These are phyloP conservation scores for Ochotona curzoniae DNA, from an alignment of 2,113 vertebrate genomes.

Conservation along the genomic window DNA sequence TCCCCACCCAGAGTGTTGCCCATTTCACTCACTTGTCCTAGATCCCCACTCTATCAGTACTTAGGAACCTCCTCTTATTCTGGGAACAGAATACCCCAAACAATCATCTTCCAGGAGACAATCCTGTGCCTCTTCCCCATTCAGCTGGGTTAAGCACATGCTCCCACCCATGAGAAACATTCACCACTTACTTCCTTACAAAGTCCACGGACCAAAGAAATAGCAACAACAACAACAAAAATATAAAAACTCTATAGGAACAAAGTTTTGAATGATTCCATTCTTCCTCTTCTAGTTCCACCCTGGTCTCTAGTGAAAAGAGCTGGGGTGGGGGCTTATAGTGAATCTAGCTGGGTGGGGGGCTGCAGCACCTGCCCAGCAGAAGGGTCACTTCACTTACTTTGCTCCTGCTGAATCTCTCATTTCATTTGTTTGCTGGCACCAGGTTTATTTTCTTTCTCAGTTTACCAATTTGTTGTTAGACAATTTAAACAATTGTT, in stretches of 20 bases:
- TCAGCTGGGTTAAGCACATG: background rate
- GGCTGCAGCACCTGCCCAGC: accelerated
- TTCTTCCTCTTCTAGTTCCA: constrained; percentile 5
- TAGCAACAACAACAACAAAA: background rate
- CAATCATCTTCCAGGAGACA: background rate
- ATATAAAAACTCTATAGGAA: background rate
- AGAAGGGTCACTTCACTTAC: background rate
- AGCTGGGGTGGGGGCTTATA: background rate
- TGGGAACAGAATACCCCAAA: background rate
- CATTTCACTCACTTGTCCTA: no score
- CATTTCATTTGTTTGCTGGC: background rate
- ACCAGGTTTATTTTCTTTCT: constrained; percentile 34
- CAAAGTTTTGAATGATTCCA: background rate
- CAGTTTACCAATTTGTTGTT: constrained; percentile 37
- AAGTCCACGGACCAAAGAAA: background rate
- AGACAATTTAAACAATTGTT: constrained; percentile 19
- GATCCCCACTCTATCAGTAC: background rate
- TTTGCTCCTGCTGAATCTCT: background rate
- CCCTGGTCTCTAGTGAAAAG: background rate
- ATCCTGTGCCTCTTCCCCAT: background rate
- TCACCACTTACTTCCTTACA: background rate
- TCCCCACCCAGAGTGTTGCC: background rate
- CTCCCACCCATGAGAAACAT: background rate
- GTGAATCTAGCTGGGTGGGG: background rate
- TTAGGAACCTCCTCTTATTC: background rate